Conservation (phyloP, 2,888 invertebrate species). For the Galerucella nymphaeae region DNA sequence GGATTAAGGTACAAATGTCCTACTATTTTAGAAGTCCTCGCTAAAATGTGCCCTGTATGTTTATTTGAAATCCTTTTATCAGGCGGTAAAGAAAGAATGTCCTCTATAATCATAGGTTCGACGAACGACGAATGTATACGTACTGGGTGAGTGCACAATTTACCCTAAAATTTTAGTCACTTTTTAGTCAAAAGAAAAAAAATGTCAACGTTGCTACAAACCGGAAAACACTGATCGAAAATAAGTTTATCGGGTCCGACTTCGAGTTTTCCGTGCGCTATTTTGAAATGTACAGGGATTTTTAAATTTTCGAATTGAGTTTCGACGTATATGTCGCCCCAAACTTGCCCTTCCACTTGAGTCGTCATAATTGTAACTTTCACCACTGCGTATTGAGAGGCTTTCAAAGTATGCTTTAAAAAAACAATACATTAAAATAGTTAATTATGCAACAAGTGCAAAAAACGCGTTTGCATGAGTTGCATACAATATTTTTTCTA, state of each 20-base stretch:
- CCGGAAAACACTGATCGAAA: slow-evolving; percentile 85
- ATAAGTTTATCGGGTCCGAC: slow-evolving; percentile 75
- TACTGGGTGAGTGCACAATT: slow-evolving; percentile 80
- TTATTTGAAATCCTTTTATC: slow-evolving; percentile 72
- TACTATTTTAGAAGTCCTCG: slow-evolving; percentile 67
- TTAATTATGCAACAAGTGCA: no score
- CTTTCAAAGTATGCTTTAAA: slow-evolving; percentile 69
- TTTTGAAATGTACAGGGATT: slow-evolving; percentile 78
- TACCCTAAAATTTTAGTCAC: slow-evolving; percentile 70
- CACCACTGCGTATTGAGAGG: slow-evolving; percentile 76
- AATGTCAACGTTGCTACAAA: slow-evolving; percentile 63
- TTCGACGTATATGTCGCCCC: slow-evolving; percentile 77
- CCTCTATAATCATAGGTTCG: slow-evolving; percentile 80
- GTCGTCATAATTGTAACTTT: slow-evolving; percentile 78
- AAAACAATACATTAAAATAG: slow-evolving; percentile 48
- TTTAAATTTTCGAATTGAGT: slow-evolving; percentile 77
- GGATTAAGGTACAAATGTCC: slow-evolving; percentile 80
- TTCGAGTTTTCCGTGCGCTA: slow-evolving; percentile 80
- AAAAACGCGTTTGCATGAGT: no score
- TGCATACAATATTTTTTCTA: no score
- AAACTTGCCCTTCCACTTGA: slow-evolving; percentile 73
- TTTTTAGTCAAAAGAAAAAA: not conserved
- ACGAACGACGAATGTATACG: slow-evolving; percentile 85
- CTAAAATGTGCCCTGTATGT: slow-evolving; percentile 66
- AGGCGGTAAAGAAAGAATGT: slow-evolving; percentile 72